phyloP scores from a whole-genome alignment of 2,888 invertebrate species.

The Cotesia congregata region DNA sequence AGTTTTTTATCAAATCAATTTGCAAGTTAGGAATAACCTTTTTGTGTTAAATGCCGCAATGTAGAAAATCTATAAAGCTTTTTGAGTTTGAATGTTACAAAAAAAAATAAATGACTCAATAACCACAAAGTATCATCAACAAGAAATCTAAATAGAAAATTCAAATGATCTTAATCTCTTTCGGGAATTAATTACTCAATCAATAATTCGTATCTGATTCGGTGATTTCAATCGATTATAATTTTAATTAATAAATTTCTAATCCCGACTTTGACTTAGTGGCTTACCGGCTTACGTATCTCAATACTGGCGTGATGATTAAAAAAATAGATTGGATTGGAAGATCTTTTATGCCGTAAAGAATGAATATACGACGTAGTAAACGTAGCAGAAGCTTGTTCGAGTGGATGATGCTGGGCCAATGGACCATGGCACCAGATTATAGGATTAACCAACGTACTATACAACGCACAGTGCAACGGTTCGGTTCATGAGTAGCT shows the following conservation, averaged over 20 bases:
- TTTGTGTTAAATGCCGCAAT: too few species aligned
- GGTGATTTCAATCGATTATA: neutral
- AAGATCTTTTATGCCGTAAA: neutral
- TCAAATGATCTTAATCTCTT: neutral
- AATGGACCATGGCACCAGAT: constrained; percentile 58
- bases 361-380: neutral
- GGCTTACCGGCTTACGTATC: neutral
- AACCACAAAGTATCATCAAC: neutral
- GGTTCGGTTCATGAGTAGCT: constrained; percentile 51
- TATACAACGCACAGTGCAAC: constrained; percentile 33
- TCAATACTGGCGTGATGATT: neutral
- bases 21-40: too few species aligned
- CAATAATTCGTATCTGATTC: neutral
- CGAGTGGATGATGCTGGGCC: constrained; percentile 47
- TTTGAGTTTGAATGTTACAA: too few species aligned
- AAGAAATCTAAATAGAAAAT: neutral
- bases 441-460: constrained; percentile 62
- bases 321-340: neutral
- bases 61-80: too few species aligned
- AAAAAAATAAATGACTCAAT: neutral
- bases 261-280: neutral
- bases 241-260: neutral
- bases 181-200: neutral
- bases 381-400: neutral
- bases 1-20: too few species aligned